A percentile compares a stretch with the other conserved stretches of the same genome.
phyloP scores from a whole-genome alignment of 2,113 vertebrate genomes.

The Meriones unguiculatus region DNA sequence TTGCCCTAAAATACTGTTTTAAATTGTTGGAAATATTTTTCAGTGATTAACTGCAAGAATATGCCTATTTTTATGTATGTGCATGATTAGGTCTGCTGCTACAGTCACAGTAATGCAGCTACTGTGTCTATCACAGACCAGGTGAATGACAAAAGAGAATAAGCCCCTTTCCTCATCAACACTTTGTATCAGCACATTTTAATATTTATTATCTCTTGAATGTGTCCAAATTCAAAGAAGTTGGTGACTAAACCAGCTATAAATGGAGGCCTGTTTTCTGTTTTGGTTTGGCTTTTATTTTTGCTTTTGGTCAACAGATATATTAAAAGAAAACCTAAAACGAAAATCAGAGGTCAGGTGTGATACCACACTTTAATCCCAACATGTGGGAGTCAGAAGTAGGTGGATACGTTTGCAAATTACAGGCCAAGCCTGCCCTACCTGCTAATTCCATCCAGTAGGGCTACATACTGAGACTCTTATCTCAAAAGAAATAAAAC shows the following conservation, averaged over 20 bases:
- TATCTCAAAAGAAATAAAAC: not conserved
- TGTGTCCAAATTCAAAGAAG: not conserved
- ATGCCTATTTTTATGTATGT: not conserved
- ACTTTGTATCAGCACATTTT: not conserved
- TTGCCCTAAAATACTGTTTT: not conserved
- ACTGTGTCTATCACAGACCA: not conserved
- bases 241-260: not conserved
- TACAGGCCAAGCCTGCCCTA: not conserved
- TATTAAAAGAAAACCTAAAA: conserved; percentile 23
- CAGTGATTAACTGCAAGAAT: not conserved
- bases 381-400: not conserved
- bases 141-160: conserved; percentile 18
- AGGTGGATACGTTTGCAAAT: not conserved
- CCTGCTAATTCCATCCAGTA: not conserved
- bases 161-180: not conserved
- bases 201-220: not conserved
- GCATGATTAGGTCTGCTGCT: not conserved
- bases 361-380: not conserved
- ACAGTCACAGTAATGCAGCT: not conserved
- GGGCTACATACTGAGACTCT: not conserved
- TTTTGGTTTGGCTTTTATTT: not conserved
- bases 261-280: conserved; percentile 23
- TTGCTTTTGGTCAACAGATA: not conserved
- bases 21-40: conserved; percentile 39
- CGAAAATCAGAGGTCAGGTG: not conserved